Base-by-base conservation (phyloP, 2,113 vertebrate genomes). In the Rhinopomastus cyanomelas region DNA sequence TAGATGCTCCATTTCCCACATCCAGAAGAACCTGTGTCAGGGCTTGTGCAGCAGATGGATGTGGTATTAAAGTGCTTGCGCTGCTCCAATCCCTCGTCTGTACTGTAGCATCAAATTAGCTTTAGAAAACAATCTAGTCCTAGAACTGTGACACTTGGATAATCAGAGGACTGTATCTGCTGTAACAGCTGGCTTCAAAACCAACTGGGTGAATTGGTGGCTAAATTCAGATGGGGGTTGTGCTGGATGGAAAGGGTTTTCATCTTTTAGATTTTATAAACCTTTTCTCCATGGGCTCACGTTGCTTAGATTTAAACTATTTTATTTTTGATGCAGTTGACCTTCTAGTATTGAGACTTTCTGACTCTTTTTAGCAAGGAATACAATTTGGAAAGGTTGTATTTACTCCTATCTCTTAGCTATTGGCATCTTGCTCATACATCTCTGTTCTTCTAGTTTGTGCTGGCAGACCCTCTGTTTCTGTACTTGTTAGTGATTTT, bases 181-280 rank as follows among this genome's bases (percentile, higher is more conserved):
- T 65, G 17, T 37, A 91, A 86, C 53, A 84, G 74, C 79, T 85
- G 79, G 15, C 71, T 81, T 79, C n/a, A 83, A 65, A 92, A 80
- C 15, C 12, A 73, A 75, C 8, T 42, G 59, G 73, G 46, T 25
- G 36, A 48, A 5, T 27, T 81, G 61, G 25, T 86, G 57, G 59
- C 68, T 90, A 88, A 77, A 88, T 73, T 87, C 62, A 78, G 49
- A 91, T 26, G 8, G 17, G 18, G 3, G 3, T 19, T 75, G n/a
- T 66, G 60, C 34, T 88, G 36, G 34, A 59, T 36, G 11, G 59
- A 66, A 81, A 81, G 42, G 6, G 8, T 11, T 32, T 76, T 87
- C 0, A 1, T 18, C 48, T 62, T 87, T 56, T 82, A 30, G 46
- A 87, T 87, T 59, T 52, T 73, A 67, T 30, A 36, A 69, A 32